A percentile compares a stretch with the other conserved stretches of the same genome.
Conservation (phyloP, 2,797 vertebrate genomes). For the Muraenolepis orangiensis region DNA sequence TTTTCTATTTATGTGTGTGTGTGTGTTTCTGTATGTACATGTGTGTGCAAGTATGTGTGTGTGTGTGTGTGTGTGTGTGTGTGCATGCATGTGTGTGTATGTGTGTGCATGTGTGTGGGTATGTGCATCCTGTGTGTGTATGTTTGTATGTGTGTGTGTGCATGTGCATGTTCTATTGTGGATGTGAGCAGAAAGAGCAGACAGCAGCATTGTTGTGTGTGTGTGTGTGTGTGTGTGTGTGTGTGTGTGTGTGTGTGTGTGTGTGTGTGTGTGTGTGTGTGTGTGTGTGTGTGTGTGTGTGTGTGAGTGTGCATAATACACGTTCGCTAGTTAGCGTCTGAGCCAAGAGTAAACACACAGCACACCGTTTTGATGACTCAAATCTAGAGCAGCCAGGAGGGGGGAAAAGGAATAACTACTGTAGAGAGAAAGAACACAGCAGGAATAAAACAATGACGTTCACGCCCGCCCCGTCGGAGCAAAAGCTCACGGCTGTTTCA, state of each 20-base stretch:
- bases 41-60: neutral
- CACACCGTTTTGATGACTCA: neutral
- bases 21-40: neutral
- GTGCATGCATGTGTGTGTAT: no score
- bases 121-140: no score
- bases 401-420: neutral
- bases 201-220: no score
- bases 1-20: neutral
- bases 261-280: neutral
- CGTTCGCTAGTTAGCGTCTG: neutral
- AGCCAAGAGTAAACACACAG: constrained; percentile 14
- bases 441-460: neutral
- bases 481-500: neutral
- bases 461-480: neutral
- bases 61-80: constrained; percentile 26
- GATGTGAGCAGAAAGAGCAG: no score
- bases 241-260: neutral
- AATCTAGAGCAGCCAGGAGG: neutral
- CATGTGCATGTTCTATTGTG: no score
- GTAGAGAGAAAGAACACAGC: neutral
- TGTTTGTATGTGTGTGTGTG: no score
- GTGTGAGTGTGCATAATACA: constrained; percentile 24
- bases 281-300: constrained; percentile 17
- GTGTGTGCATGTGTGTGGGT: no score
- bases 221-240: neutral